A percentile compares a stretch with the other conserved stretches of the same genome.
Conservation (phyloP, 2,888 invertebrate species). For the Graphium colonna region DNA sequence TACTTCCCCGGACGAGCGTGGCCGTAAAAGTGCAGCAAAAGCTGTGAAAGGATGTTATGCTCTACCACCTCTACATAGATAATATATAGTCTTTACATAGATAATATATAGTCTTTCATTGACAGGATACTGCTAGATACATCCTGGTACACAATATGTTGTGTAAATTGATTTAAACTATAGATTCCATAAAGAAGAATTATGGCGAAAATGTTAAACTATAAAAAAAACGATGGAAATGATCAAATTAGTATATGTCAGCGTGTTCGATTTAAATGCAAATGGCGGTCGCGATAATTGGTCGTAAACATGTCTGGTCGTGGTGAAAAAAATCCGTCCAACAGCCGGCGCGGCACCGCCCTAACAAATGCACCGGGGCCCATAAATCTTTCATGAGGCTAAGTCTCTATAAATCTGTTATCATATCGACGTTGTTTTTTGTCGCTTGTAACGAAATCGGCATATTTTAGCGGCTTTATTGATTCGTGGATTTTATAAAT, state of each 20-base stretch:
- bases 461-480: slow-evolving; percentile 44
- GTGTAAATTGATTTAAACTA: no score
- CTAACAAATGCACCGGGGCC: slow-evolving; percentile 44
- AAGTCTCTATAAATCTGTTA: slow-evolving; percentile 49
- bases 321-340: background rate
- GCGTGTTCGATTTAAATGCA: slow-evolving; percentile 3
- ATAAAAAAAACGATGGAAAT: no score
- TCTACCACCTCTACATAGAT: no score
- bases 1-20: no score
- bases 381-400: slow-evolving; percentile 56
- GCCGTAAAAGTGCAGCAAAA: no score
- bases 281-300: background rate
- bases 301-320: background rate
- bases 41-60: no score
- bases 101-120: no score
- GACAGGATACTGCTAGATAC: no score
- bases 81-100: no score
- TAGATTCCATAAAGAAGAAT: no score
- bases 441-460: slow-evolving; percentile 46
- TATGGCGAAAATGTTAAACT: no score
- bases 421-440: slow-evolving; percentile 39
- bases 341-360: slow-evolving; percentile 21
- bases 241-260: background rate
- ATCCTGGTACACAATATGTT: no score
- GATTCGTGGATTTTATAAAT: slow-evolving; percentile 49